Evolutionary conservation across 2,888 invertebrate species (phyloP), one percentile per base, ranked within the genome.

Genomic region (Chymomyza fuscimana): DNA sequence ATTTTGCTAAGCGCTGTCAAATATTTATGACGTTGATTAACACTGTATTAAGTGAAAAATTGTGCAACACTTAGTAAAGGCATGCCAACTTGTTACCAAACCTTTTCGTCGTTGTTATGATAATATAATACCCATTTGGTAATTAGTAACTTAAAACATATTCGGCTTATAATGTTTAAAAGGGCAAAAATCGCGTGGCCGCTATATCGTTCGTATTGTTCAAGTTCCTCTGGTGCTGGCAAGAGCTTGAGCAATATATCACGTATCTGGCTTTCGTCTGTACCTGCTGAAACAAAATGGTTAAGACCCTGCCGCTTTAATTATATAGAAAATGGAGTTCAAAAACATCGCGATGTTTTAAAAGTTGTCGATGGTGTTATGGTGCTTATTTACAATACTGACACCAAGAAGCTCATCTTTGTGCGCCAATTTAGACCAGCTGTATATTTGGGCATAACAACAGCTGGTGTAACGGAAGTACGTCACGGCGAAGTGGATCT

Each of bases 351-450:
- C 96, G 97, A 98, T 89, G 92, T 97, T 5, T 92, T 96, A 65
- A 94, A 94, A 87, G 94, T 95, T 0, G 96, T 96, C 86, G 95
- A 97, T 91, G 97, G 97, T 91, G 98, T 98, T 2, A 94, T 95
- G 29, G 94, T 98, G 66, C 91, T 98, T 10, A 93, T 98, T 0
- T 97, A 94, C 90, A 98, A 99, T 91, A 93, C 93, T 22, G 94
- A 95, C 1, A 93, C 96, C 68, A 94, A 96, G 72, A 95, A 94
- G 51, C 93, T 99, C 72, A 92, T 98, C 0, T 95, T 97, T 88
- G 98, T 99, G 0, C 96, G 95, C 84, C 98, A 99, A 92, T 99
- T 99, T 89, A 94, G 98, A 69, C 97, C 78, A 10, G 96, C 97
- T 56, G 95, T 97, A 9, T 97, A 96, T 91, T 94, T 94, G 89